Base-by-base conservation (phyloP, 2,888 invertebrate species). In the Adelognathus sp. region DNA sequence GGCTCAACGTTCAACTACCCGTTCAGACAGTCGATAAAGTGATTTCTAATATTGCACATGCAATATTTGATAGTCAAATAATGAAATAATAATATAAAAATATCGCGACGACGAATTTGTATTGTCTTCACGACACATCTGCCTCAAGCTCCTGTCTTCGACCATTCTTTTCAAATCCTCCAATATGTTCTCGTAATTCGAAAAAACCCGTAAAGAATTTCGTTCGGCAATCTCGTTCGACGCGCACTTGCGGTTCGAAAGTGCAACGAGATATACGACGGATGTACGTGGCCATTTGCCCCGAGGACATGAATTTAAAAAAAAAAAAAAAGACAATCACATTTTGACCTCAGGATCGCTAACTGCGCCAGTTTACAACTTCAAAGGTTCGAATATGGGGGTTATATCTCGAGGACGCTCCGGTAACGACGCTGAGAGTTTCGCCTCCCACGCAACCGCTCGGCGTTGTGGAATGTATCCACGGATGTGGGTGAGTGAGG, bases 231-330 rank as follows among this genome's bases (percentile, higher is more conserved):
- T n/a, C n/a, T 46, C 21, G 18, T 46, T 21, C 52, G 77, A 76
- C 76, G 84, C 76, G 84, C 86, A 81, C 84, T 83, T 84, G 86
- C 83, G 85, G 86, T 86, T 86, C 78, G 76, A 76, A 77, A 76
- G 66, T 84, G 85, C 81, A 81, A 81, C 79, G 63, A 63, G 36
- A 41, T n/a, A n/a, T 56, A 33, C 66, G 86, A 86, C 85, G 85
- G 83, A 81, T n/a, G n/a, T n/a, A n/a, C n/a, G n/a, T n/a, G 78
- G 82, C 82, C 81, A 84, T 87, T 85, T 83, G 82, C 84, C 73
- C 77, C 79, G 77, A 79, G 52, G 81, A 29, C 70, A 18, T 27
- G 52, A 46, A 54, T 63, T 27, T n/a, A 44, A 58, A 70, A 54
- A n/a, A 16, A 36, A 46, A 58, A 33, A 71, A 44, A 66, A 44